Percentiles rank a stretch among this genome's conserved stretches.
These are phyloP conservation scores for Aethina tumida DNA, from an alignment of 1,140 invertebrate genomes.

Conservation along the genomic window DNA sequence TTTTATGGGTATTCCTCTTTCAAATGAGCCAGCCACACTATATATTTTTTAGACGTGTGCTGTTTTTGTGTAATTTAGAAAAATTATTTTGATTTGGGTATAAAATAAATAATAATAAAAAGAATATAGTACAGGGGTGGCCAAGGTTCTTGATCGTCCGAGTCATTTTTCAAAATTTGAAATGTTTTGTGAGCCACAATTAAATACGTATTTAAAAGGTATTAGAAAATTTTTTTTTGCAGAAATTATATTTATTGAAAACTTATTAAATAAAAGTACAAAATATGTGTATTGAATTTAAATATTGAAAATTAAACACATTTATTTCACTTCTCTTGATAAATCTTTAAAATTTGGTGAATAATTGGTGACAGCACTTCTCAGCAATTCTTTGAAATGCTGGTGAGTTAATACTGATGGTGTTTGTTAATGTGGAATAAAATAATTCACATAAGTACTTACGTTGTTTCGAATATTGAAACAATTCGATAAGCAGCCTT, in stretches of 20 bases:
- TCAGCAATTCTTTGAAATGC: conserved; percentile 13
- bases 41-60: too few relatives aligned
- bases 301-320: conserved; percentile 10
- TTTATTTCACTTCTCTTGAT: conserved; percentile 11
- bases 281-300: conserved; percentile 10
- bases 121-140: conserved; percentile 6
- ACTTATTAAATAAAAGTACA: conserved; percentile 8
- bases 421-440: conserved; percentile 15
- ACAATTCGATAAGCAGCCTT: conserved; percentile 11
- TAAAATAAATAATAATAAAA: too few relatives aligned
- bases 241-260: conserved; percentile 9
- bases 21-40: too few relatives aligned
- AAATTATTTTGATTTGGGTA: too few relatives aligned
- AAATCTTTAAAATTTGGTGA: conserved; percentile 13
- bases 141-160: conserved; percentile 10
- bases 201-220: conserved; percentile 11
- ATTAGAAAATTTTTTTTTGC: conserved; percentile 9
- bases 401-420: conserved; percentile 14
- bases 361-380: conserved; percentile 10
- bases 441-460: conserved; percentile 14
- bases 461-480: conserved; percentile 14
- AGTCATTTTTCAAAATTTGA: conserved; percentile 12
- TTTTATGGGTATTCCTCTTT: too few relatives aligned
- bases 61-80: too few relatives aligned
- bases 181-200: conserved; percentile 11